A percentile compares a stretch with the other conserved stretches of the same genome.
These are phyloP conservation scores for Drosophila orena DNA, from an alignment of 1,140 invertebrate genomes.

Conservation along the genomic window DNA sequence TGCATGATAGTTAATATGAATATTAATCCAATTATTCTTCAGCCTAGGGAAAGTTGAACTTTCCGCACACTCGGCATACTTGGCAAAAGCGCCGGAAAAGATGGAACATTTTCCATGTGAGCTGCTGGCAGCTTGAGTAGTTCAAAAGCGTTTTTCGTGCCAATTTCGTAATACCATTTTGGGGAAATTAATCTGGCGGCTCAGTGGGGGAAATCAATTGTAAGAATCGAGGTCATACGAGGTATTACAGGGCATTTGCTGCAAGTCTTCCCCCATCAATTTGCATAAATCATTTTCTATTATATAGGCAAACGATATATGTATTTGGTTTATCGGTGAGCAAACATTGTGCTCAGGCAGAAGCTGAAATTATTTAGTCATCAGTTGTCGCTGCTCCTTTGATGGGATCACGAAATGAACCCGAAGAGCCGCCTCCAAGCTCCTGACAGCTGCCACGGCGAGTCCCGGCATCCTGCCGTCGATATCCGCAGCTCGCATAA, in stretches of 20 bases:
- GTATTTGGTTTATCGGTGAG: constrained; percentile 14
- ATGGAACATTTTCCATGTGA: constrained; percentile 6
- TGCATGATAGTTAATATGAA: constrained; percentile 44
- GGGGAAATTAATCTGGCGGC: constrained; percentile 29
- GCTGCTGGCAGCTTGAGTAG: neutral
- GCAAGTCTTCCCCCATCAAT: neutral
- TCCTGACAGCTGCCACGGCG: constrained; percentile 4
- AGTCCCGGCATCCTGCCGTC: constrained; percentile 13
- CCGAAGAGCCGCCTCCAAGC: constrained; percentile 3
- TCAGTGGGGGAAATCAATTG: neutral
- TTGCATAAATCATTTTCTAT: constrained; percentile 39
- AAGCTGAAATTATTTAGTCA: constrained; percentile 41
- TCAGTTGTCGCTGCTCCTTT: constrained; percentile 35
- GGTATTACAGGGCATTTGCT: constrained; percentile 35
- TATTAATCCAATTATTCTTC: constrained; percentile 32
- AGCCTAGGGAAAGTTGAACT: constrained; percentile 11
- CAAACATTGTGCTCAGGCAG: constrained; percentile 16
- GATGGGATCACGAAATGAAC: constrained; percentile 45
- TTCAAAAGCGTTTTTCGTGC: constrained; percentile 15
- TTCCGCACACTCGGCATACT: neutral
- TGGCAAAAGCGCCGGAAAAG: constrained; percentile 16
- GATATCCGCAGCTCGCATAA: constrained; percentile 38
- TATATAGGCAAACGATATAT: constrained; percentile 2
- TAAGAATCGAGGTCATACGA: constrained; percentile 4
- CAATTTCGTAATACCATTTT: constrained; percentile 34